Conservation (phyloP, 2,113 vertebrate genomes). For the Pedionomus torquatus region DNA sequence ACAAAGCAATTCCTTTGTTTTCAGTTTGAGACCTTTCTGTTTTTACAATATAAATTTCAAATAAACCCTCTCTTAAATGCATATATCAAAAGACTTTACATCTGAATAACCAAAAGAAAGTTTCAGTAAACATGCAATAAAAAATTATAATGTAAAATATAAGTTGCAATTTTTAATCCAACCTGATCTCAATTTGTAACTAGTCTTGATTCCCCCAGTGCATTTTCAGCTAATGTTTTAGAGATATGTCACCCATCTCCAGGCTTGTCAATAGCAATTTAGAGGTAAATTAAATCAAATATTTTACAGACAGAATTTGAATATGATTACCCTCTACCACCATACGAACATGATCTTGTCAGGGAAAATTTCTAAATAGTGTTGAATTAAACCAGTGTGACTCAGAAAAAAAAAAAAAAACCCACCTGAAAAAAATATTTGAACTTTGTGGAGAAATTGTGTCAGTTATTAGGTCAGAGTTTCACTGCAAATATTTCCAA, state of each 20-base stretch:
- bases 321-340: not conserved
- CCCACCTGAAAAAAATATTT: not conserved
- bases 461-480: not conserved
- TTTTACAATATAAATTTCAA: not conserved
- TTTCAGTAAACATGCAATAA: not conserved
- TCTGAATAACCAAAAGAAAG: not conserved
- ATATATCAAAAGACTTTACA: not conserved
- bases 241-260: not conserved
- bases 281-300: slow-evolving; percentile 26
- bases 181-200: not conserved
- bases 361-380: not conserved
- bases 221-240: not conserved
- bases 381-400: not conserved
- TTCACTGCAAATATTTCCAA: not conserved
- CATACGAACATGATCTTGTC: not conserved
- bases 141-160: not conserved
- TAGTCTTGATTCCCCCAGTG: not conserved
- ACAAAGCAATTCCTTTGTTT: not conserved
- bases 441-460: not conserved
- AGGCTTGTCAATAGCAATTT: not conserved
- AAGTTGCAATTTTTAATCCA: not conserved
- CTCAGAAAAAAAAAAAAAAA: not conserved
- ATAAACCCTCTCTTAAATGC: not conserved
- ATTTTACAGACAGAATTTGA: not conserved
- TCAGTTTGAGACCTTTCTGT: not conserved